phyloP scores from a whole-genome alignment of 2,113 vertebrate genomes.

The Dryoscopus gambensis region DNA sequence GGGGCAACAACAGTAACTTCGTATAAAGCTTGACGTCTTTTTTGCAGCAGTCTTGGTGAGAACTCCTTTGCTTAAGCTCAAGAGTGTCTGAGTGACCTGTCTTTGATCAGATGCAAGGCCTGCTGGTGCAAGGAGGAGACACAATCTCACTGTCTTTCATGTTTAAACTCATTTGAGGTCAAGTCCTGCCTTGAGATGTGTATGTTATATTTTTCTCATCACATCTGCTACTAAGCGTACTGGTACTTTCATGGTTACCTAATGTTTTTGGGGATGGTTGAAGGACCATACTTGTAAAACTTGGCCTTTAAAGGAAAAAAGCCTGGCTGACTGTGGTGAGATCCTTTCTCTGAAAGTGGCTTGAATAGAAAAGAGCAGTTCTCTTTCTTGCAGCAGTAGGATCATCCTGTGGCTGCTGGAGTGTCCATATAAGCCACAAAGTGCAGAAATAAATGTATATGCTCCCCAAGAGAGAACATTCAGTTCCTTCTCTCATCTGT shows the following conservation, averaged over 20 bases:
- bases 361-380: background rate
- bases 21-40: background rate
- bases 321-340: background rate
- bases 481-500: background rate
- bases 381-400: background rate
- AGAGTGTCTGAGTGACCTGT: too few species aligned
- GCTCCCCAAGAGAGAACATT: background rate
- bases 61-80: background rate
- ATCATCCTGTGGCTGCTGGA: background rate
- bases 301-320: background rate
- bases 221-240: background rate
- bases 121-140: background rate
- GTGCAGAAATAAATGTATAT: background rate
- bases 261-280: background rate
- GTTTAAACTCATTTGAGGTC: background rate
- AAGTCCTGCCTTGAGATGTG: background rate
- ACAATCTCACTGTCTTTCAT: rapidly evolving
- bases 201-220: background rate
- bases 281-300: background rate
- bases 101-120: background rate
- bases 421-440: background rate
- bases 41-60: background rate
- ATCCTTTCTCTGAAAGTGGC: background rate
- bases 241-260: background rate
- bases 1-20: background rate